phyloP scores from a whole-genome alignment of 2,113 vertebrate genomes.

The Campylomormyrus tamandua region DNA sequence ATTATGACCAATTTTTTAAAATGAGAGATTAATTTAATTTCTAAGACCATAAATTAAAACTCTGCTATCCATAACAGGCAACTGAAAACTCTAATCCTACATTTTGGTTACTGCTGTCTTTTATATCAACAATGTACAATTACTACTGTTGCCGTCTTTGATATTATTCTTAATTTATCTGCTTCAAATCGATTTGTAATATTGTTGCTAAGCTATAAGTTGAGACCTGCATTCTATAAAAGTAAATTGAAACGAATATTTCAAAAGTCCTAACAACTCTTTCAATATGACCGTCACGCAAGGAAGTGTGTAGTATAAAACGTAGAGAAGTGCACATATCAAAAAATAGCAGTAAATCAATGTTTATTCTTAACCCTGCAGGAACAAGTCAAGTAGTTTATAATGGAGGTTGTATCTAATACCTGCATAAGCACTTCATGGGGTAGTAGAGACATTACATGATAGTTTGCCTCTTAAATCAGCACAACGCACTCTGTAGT shows the following conservation, averaged over 20 bases:
- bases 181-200: neutral
- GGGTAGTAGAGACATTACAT: neutral
- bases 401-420: constrained; percentile 33
- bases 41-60: neutral
- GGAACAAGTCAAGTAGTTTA: constrained; percentile 19
- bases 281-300: constrained; percentile 28
- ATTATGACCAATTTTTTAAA: neutral
- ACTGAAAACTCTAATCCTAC: constrained; percentile 4
- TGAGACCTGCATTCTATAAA: neutral
- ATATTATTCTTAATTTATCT: neutral
- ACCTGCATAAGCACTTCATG: constrained; percentile 52
- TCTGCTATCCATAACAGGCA: neutral
- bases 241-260: neutral
- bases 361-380: constrained; percentile 25
- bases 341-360: neutral
- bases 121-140: neutral
- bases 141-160: neutral
- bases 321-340: constrained; percentile 34
- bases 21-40: neutral
- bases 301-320: constrained; percentile 24
- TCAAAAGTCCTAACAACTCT: constrained; percentile 23
- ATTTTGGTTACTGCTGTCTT: neutral
- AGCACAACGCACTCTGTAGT: neutral
- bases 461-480: neutral
- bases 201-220: neutral